These are phyloP conservation scores for Ciconia stormi DNA, from an alignment of 2,113 vertebrate species.

Conservation along the genomic window DNA sequence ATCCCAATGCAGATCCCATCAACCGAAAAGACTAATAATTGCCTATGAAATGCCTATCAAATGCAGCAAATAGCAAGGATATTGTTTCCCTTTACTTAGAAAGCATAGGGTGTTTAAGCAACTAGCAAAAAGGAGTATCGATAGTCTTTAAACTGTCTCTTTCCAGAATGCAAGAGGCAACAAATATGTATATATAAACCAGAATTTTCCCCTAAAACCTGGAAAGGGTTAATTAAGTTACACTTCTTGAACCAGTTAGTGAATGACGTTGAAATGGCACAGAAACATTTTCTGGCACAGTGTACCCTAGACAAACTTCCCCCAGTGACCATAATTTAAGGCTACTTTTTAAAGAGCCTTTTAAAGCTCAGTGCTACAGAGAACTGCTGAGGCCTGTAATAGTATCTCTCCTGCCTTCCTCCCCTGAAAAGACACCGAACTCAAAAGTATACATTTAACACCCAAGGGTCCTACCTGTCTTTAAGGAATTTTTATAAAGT, in stretches of 20 bases:
- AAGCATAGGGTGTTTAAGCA: not conserved
- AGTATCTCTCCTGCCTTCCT: not conserved
- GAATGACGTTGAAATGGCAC: conserved; percentile 17
- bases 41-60: conserved; percentile 50
- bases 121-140: not conserved
- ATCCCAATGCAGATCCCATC: conserved; percentile 46
- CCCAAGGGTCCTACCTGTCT: conserved; percentile 56
- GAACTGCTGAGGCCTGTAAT: not conserved
- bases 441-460: not conserved
- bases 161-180: not conserved
- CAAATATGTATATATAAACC: not conserved
- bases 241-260: not conserved
- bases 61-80: conserved; percentile 22
- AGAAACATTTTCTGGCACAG: not conserved
- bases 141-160: not conserved
- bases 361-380: not conserved
- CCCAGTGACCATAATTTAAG: conserved; percentile 48
- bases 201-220: not conserved
- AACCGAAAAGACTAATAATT: conserved; percentile 55
- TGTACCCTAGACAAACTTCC: conserved; percentile 4
- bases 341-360: conserved; percentile 20
- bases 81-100: conserved; percentile 19
- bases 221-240: conserved; percentile 43
- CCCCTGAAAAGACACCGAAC: not conserved
- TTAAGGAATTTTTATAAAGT: conserved; percentile 49